Evolutionary conservation across 2,113 vertebrate species (phyloP), one percentile per base, ranked within the genome.

Genomic region (Gallinago paraguaiae): DNA sequence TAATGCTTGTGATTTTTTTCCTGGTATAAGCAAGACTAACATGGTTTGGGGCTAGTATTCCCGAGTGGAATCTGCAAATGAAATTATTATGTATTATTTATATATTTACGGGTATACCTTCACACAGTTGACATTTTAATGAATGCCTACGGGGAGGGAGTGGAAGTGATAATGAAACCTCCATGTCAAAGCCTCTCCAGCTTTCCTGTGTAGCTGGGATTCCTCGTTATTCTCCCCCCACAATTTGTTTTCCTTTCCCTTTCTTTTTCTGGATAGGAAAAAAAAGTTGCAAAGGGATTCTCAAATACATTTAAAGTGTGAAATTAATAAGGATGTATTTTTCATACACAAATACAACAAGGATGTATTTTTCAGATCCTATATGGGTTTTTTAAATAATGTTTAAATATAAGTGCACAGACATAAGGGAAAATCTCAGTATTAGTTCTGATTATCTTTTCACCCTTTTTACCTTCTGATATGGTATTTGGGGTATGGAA

Each of bases 71-170:
- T 88, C 95, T 86, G 83, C 11, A 43, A 95, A 95, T 90, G 88
- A 88, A 90, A 35, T 96, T 96, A 91, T 97, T 95, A 97, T 96
- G 95, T 95, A 97, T 97, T 96, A 97, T 97, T 97, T 96, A 95
- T 96, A 92, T 96, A 97, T 97, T 51, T 96, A 93, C 3, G 28
- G 76, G 92, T 92, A 79, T 91, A 92, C 88, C 92, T 97, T 97
- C 96, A 96, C 92, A 96, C 0, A 1, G 91, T n/a, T 96, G 96
- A 97, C 70, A 27, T 97, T 98, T 98, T 97, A 97, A 98, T 97
- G 96, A 97, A 97, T 97, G 95, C 96, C 96, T 97, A 95, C 68
- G 87, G 96, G 95, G 94, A 97, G 74, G 69, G 93, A 97, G 65
- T 82, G 65, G 72, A 67, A 80, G 96, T 95, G 92, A 92, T 96